Evolutionary conservation across 37 sponge, comb jelly and placozoan species (phyloP).

Genomic region (Bolinopsis microptera): DNA sequence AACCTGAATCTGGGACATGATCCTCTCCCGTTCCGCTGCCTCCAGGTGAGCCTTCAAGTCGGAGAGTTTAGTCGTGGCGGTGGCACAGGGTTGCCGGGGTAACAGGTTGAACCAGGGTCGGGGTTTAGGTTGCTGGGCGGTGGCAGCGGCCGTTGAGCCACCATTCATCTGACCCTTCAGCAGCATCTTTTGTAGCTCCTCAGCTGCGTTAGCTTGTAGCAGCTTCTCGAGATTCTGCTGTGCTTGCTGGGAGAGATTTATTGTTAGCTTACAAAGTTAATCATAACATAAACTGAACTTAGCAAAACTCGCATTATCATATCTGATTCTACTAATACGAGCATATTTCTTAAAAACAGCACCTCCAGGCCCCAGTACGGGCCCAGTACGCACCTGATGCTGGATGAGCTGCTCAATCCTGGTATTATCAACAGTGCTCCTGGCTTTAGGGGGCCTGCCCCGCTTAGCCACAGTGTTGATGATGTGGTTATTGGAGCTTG

Average conservation of each 20-base stretch:
- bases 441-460: neutral
- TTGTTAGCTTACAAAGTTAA: too few species aligned
- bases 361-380: too few species aligned
- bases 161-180: conserved; percentile 11
- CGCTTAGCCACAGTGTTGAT: neutral
- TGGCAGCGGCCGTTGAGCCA: neutral
- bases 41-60: conserved; percentile 57
- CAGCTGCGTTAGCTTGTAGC: neutral
- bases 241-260: neutral
- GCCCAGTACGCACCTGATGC: conserved; percentile 63
- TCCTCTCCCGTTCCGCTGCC: conserved; percentile 50
- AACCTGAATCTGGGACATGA: neutral
- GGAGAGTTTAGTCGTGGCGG: neutral
- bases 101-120: conserved; percentile 62
- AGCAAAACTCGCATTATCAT: too few species aligned
- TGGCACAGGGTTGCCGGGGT: conserved; percentile 66
- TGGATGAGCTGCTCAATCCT: neutral
- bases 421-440: neutral
- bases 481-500: neutral
- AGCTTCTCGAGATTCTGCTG: conserved; percentile 46
- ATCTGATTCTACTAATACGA: neutral
- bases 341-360: too few species aligned
- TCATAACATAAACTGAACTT: too few species aligned
- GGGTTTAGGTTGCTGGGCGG: conserved; percentile 2
- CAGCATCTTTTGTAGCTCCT: conserved; percentile 31